Conservation (phyloP, 1,140 invertebrate species). For the Monomorium pharaonis region DNA sequence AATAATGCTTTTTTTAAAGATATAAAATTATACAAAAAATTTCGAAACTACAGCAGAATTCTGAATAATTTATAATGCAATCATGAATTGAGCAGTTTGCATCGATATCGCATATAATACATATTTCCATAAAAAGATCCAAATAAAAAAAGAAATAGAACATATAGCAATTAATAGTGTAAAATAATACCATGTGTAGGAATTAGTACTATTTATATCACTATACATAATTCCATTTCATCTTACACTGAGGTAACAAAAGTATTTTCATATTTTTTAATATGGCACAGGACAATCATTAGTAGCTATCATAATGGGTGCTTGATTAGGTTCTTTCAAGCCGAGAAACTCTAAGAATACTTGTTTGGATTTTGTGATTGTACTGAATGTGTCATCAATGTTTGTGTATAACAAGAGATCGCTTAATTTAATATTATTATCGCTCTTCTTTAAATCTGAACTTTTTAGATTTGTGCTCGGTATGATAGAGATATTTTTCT, state of each 20-base stretch:
- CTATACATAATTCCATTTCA: background rate
- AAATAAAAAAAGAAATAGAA: background rate
- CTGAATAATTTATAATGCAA: background rate
- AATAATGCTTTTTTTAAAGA: background rate
- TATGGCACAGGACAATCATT: slow-evolving; percentile 59
- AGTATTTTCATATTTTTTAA: slow-evolving; percentile 31
- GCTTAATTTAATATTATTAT: slow-evolving; percentile 55
- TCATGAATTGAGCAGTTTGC: slow-evolving; percentile 33
- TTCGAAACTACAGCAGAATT: background rate
- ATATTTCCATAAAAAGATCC: slow-evolving; percentile 5
- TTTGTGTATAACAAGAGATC: slow-evolving; percentile 47
- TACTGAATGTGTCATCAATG: background rate
- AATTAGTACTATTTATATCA: background rate
- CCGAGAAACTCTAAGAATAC: slow-evolving; percentile 74
- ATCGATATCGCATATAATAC: background rate
- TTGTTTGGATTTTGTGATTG: slow-evolving; percentile 61
- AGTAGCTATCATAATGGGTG: slow-evolving; percentile 39
- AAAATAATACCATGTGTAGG: slow-evolving; percentile 8
- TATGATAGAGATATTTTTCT: background rate
- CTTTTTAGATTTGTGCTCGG: background rate
- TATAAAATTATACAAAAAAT: background rate
- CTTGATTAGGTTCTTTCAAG: slow-evolving; percentile 60
- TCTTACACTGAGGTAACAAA: slow-evolving; percentile 5
- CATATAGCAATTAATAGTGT: too few species aligned
- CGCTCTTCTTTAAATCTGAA: background rate